phyloP scores from a whole-genome alignment of 2,113 vertebrate genomes.

The Tyto alba region DNA sequence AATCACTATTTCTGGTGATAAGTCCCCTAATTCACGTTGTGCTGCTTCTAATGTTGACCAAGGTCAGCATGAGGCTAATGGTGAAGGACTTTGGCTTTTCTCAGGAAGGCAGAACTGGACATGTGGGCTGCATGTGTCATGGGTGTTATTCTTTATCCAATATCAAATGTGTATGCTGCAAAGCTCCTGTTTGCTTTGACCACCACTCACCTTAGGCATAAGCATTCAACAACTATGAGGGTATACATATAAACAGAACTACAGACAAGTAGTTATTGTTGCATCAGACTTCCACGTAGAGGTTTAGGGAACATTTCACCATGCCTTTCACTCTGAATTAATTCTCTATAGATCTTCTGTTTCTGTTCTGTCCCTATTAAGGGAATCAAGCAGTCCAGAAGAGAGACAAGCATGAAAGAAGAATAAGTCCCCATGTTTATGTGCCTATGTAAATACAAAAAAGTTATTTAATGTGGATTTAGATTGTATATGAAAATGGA shows the following conservation, averaged over 20 bases:
- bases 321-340: neutral
- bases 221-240: neutral
- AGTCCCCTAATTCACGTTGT: neutral
- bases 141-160: neutral
- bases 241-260: neutral
- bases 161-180: neutral
- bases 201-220: neutral
- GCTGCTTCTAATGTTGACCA: neutral
- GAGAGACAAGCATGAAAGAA: neutral
- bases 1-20: neutral
- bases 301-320: neutral
- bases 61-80: neutral
- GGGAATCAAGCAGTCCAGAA: neutral
- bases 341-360: neutral
- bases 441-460: neutral
- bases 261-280: neutral
- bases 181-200: neutral
- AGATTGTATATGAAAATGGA: neutral
- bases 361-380: neutral
- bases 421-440: neutral
- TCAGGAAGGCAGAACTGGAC: neutral
- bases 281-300: neutral
- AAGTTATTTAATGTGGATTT: neutral
- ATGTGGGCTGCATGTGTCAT: fast-evolving
- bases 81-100: neutral